These are phyloP conservation scores for Lochmaea crataegi DNA, from an alignment of 2,888 invertebrate species.

Conservation along the genomic window DNA sequence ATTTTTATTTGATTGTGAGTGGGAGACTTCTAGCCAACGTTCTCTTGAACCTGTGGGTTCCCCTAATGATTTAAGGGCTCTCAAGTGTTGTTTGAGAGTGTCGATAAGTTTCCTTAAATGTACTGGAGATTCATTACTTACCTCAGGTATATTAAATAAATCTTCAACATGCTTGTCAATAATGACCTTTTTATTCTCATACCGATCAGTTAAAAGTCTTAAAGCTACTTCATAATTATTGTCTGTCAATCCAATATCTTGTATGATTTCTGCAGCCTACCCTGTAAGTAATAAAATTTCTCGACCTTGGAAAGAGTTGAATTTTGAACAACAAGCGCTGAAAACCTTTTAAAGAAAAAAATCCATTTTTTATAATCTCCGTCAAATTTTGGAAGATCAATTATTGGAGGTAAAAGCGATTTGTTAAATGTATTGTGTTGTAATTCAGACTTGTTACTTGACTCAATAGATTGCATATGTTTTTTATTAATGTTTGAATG, in stretches of 20 bases:
- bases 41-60: constrained; percentile 3
- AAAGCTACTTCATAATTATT: background rate
- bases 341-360: background rate
- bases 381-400: background rate
- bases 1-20: background rate
- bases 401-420: constrained; percentile 1
- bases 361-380: constrained; percentile 6
- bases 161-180: constrained; percentile 5
- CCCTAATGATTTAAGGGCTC: constrained; percentile 6
- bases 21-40: background rate
- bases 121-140: background rate
- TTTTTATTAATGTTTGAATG: no score
- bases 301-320: background rate
- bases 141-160: background rate
- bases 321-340: background rate
- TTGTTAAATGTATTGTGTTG: background rate
- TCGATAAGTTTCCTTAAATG: background rate
- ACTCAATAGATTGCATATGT: no score
- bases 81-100: background rate
- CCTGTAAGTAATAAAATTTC: constrained; percentile 15
- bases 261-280: background rate
- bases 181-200: constrained; percentile 5
- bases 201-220: background rate
- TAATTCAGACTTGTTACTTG: no score
- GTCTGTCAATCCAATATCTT: constrained; percentile 5